Conservation (phyloP, 2,888 invertebrate genomes). For the Drosophila planitibia region DNA sequence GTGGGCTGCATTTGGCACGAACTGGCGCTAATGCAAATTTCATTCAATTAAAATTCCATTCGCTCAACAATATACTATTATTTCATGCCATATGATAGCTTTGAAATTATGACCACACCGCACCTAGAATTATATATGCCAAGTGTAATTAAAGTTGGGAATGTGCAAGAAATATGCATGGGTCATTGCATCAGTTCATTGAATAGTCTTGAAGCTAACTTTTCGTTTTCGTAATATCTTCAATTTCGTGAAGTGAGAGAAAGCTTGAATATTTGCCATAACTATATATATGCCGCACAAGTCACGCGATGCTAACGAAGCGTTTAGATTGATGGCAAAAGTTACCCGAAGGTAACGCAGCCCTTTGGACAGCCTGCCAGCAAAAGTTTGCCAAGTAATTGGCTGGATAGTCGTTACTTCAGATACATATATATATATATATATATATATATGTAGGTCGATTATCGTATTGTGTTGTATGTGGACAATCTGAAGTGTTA, state of each 20-base stretch:
- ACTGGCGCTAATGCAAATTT: conserved; percentile 47
- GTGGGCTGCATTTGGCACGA: conserved; percentile 37
- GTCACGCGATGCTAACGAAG: conserved; percentile 78
- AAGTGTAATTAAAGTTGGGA: background rate
- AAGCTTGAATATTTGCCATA: background rate
- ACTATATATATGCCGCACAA: conserved; percentile 3
- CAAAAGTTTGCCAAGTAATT: conserved; percentile 72
- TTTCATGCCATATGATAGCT: conserved; percentile 29
- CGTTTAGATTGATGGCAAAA: conserved; percentile 57
- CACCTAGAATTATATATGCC: conserved; percentile 38
- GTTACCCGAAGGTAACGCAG: conserved; percentile 22
- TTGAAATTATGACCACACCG: conserved; percentile 35
- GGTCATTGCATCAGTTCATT: conserved; percentile 27
- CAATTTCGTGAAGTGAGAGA: background rate
- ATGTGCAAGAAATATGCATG: conserved; percentile 7
- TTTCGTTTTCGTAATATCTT: conserved; percentile 4
- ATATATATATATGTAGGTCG: conserved; percentile 22
- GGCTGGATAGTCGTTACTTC: conserved; percentile 42
- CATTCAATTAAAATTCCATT: conserved; percentile 61
- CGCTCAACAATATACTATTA: conserved; percentile 44
- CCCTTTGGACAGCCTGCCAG: conserved; percentile 51
- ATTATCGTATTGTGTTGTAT: conserved; percentile 23
- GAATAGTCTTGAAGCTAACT: conserved; percentile 8
- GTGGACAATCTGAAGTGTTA: conserved; percentile 41
- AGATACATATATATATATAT: background rate